Conservation (phyloP, 1,140 invertebrate genomes). For the Batillaria attramentaria region DNA sequence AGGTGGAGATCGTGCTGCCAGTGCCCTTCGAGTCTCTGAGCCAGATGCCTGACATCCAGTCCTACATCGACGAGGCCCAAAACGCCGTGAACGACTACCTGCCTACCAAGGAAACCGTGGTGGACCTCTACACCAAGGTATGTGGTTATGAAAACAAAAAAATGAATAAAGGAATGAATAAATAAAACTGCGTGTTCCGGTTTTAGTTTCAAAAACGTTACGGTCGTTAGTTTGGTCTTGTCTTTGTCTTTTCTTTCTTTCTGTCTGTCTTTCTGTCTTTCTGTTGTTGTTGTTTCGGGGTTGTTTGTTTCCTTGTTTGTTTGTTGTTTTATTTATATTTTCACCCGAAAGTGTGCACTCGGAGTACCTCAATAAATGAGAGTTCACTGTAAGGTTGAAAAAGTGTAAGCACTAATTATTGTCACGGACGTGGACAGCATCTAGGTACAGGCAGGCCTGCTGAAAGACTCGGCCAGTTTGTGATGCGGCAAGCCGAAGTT, state of each 20-base stretch:
- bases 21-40: conserved; percentile 92
- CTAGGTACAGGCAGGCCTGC: no score
- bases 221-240: background rate
- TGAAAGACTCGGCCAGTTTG: no score
- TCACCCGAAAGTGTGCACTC: no score
- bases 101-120: conserved; percentile 31
- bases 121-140: conserved; percentile 15
- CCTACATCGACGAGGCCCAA: conserved; percentile 32
- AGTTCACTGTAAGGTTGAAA: no score
- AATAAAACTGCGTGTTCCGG: background rate
- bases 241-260: no score
- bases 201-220: background rate
- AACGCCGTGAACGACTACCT: conserved; percentile 30
- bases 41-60: conserved; percentile 79
- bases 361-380: no score
- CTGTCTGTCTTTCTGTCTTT: background rate
- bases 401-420: no score
- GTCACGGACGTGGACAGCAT: no score
- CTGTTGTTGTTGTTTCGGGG: no score
- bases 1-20: conserved; percentile 87
- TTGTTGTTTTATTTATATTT: no score
- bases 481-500: no score
- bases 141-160: background rate
- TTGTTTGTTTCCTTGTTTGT: no score
- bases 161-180: background rate